Evolutionary conservation across 2,113 vertebrate species (phyloP).

Genomic region (Corynorhinus townsendii): DNA sequence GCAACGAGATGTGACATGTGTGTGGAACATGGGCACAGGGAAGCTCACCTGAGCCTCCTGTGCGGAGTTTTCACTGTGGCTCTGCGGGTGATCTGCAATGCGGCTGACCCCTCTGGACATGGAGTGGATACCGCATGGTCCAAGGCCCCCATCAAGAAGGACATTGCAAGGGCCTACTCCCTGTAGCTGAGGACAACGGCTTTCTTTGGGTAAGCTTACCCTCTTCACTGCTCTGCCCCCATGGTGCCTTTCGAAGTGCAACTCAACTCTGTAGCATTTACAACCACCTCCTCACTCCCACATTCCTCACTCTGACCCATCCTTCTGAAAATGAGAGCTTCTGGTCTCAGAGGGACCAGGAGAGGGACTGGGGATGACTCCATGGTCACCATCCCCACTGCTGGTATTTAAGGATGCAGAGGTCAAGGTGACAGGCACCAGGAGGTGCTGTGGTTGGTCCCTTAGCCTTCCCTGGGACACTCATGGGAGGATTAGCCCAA

Average conservation of each 20-base stretch:
- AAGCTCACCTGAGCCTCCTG: neutral
- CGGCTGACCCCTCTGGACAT: neutral
- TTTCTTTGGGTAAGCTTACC: neutral
- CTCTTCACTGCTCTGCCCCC: neutral
- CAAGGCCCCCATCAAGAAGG: neutral
- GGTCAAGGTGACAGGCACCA: neutral
- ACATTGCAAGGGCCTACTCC: no score
- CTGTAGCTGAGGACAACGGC: neutral
- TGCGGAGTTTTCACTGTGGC: neutral
- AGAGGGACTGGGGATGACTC: neutral
- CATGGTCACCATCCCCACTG: neutral
- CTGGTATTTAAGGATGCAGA: neutral
- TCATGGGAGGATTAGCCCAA: no score
- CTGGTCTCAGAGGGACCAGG: neutral
- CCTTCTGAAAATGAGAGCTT: neutral
- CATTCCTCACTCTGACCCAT: neutral
- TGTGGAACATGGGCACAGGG: neutral
- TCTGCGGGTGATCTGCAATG: neutral
- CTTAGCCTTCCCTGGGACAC: neutral
- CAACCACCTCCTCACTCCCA: neutral
- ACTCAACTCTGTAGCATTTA: neutral
- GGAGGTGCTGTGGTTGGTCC: neutral
- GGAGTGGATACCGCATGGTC: neutral
- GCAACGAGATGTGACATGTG: neutral
- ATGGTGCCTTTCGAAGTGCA: rapidly evolving